These are phyloP conservation scores for Nannoperca australis DNA, from an alignment of 2,797 vertebrate genomes.

Conservation along the genomic window DNA sequence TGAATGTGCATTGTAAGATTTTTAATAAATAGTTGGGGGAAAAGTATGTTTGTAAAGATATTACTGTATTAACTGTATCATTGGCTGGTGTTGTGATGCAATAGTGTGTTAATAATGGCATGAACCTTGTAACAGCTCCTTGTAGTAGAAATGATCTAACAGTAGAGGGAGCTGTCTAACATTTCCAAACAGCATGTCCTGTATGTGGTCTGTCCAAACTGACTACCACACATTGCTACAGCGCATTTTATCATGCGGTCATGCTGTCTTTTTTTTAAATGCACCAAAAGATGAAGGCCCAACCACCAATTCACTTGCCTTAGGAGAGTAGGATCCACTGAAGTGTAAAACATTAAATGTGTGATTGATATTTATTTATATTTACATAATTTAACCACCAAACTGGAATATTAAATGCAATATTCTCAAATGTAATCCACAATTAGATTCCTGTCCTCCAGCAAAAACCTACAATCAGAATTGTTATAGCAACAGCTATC, in stretches of 20 bases:
- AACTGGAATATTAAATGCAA: slow-evolving; percentile 22
- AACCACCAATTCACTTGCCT: neutral
- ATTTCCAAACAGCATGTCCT: slow-evolving; percentile 4
- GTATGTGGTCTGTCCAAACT: neutral
- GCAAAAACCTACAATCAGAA: slow-evolving; percentile 40
- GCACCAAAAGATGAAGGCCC: neutral
- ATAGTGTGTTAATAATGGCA: slow-evolving; percentile 32
- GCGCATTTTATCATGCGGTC: neutral
- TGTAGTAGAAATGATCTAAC: slow-evolving; percentile 53
- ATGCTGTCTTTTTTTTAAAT: neutral
- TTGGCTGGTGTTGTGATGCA: slow-evolving; percentile 32
- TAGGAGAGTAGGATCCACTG: neutral
- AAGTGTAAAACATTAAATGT: neutral
- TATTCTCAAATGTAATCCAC: slow-evolving; percentile 6
- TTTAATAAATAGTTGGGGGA: slow-evolving; percentile 56
- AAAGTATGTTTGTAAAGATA: neutral
- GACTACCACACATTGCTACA: neutral
- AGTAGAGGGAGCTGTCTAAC: slow-evolving; percentile 63
- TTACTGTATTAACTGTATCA: slow-evolving; percentile 6
- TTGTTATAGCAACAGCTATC: slow-evolving; percentile 58
- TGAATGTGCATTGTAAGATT: slow-evolving; percentile 50
- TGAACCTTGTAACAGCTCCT: slow-evolving; percentile 19
- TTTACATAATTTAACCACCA: neutral
- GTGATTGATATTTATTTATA: neutral
- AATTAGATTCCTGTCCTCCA: slow-evolving; percentile 9